Conservation (phyloP, 2,888 invertebrate species). For the Catocala fraxini region DNA sequence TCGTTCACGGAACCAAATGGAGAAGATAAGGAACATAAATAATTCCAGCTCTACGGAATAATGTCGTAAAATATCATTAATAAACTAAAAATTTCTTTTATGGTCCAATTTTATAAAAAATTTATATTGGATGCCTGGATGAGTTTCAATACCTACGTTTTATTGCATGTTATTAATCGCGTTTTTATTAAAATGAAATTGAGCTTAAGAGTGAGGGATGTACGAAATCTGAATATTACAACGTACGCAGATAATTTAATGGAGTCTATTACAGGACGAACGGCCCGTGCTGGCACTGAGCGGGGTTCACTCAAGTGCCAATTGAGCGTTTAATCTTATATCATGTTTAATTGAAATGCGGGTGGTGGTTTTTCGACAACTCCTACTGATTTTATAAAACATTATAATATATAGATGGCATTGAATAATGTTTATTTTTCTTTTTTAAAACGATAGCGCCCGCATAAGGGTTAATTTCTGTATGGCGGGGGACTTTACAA, state of each 20-base stretch:
- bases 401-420: no score
- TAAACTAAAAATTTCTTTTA: not conserved
- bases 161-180: not conserved
- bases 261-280: no score
- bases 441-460: no score
- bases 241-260: not conserved
- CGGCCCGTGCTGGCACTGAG: no score
- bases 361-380: no score
- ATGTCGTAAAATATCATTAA: slow-evolving; percentile 4
- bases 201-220: not conserved
- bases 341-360: not conserved
- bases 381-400: no score
- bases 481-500: no score
- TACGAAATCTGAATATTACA: not conserved
- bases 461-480: no score
- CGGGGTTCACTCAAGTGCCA: slow-evolving; percentile 1
- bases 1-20: no score
- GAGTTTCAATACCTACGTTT: not conserved
- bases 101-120: not conserved
- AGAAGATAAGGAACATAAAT: no score
- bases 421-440: no score
- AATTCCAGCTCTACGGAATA: not conserved
- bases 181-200: slow-evolving; percentile 3
- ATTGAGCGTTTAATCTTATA: not conserved
- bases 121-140: not conserved